Evolutionary conservation across 1,140 invertebrate genomes (phyloP).

Genomic region (Teleopsis dalmanni): DNA sequence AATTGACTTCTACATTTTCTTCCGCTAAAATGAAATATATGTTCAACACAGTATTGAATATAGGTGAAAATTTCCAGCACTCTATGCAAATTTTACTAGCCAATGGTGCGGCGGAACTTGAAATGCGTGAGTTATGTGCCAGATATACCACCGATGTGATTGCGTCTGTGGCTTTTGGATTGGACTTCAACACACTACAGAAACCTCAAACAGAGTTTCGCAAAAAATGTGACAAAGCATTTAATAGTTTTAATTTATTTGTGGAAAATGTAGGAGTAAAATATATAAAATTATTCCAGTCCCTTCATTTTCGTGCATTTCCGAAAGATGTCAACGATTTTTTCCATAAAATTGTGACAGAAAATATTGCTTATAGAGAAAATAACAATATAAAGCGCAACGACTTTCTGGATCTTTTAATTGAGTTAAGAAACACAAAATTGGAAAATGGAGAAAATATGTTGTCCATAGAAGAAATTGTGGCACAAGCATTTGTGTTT

Average conservation of each 20-base stretch:
- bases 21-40: slow-evolving; percentile 50
- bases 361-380: slow-evolving; percentile 41
- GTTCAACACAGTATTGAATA: slow-evolving; percentile 44
- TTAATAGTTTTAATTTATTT: slow-evolving; percentile 11
- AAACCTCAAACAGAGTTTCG: slow-evolving; percentile 50
- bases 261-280: too few species aligned
- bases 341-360: slow-evolving; percentile 6
- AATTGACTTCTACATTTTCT: slow-evolving; percentile 50
- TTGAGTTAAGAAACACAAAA: slow-evolving; percentile 28
- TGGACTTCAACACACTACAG: slow-evolving; percentile 50
- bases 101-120: too few species aligned
- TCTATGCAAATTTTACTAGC: too few species aligned
- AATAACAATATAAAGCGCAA: slow-evolving; percentile 37
- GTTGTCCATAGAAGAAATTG: slow-evolving; percentile 34
- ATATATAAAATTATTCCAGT: neutral
- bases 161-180: slow-evolving; percentile 52
- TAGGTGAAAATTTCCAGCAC: slow-evolving; percentile 36
- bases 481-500: slow-evolving; percentile 35
- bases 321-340: slow-evolving; percentile 5
- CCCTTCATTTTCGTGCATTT: too few species aligned
- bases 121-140: slow-evolving; percentile 43
- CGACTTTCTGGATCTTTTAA: slow-evolving; percentile 44
- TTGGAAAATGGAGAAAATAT: slow-evolving; percentile 17
- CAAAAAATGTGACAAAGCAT: neutral
- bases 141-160: slow-evolving; percentile 57